A percentile compares a stretch with the other conserved stretches of the same genome.
These are phyloP conservation scores for Mastigias papua DNA, from an alignment of 30 jellyfish, hydroid and myxozoan species.

Conservation along the genomic window DNA sequence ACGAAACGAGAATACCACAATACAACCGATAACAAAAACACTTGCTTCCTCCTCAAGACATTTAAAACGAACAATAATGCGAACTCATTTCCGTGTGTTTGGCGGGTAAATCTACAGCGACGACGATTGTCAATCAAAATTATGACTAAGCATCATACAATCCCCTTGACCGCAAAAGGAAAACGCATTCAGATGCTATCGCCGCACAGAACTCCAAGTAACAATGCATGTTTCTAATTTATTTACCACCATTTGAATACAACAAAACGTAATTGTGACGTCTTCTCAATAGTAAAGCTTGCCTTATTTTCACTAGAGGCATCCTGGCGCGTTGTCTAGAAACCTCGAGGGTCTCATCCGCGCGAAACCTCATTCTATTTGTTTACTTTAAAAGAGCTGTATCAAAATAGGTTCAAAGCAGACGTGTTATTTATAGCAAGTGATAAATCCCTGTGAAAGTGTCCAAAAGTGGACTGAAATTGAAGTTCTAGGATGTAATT, in stretches of 20 bases:
- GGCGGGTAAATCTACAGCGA: conserved; percentile 42
- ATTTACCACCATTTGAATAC: background rate
- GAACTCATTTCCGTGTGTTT: conserved; percentile 59
- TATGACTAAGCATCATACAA: conserved; percentile 48
- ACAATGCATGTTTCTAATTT: conserved; percentile 34
- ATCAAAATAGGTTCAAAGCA: background rate
- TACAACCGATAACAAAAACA: background rate
- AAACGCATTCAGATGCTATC: conserved; percentile 11
- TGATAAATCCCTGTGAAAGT: background rate
- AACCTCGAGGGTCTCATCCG: background rate
- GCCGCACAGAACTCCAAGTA: conserved; percentile 7
- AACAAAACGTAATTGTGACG: conserved; percentile 20
- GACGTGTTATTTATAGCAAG: background rate
- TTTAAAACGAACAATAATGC: background rate
- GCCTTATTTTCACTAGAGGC: background rate
- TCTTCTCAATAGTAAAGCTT: background rate
- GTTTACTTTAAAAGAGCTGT: background rate
- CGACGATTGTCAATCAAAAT: conserved; percentile 30
- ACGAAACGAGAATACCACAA: no score
- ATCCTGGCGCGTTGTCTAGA: conserved; percentile 12
- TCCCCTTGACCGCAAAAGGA: conserved; percentile 22
- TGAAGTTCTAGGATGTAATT: no score
- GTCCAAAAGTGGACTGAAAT: no score
- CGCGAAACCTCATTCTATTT: background rate
- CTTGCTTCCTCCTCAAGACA: conserved; percentile 10